Evolutionary conservation across 1,140 invertebrate species (phyloP), one percentile per base, ranked within the genome.

Genomic region (Sycobia sp.): DNA sequence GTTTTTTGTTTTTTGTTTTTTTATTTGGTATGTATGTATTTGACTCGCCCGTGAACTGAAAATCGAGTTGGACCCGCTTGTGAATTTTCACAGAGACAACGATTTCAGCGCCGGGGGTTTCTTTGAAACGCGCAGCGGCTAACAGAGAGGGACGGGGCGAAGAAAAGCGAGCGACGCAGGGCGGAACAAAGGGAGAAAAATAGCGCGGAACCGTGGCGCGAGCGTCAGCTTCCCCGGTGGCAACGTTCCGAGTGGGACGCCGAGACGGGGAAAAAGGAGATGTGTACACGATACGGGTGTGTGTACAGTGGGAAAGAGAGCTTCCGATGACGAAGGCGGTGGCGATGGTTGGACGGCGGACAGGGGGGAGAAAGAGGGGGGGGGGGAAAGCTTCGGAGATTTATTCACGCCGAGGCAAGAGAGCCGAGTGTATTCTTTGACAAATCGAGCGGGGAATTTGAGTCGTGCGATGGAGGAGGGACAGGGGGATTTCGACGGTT

Each of bases 391-490:
- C 32, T 34, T 59, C 22, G 29, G 11, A 67, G 69, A 68, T 69
- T 71, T 67, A 69, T 71, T 61, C 58, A 53, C 60, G 57, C 60
- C 61, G 54, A 59, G 58, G 50, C 16, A 43, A 25, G 10, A 27
- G 11, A 32, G 29, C 29, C 25, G 54, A 59, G 29, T 27, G 25
- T 61, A 60, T 62, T 66, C 68, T 66, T 68, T 72, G 71, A 74
- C 68, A 67, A 65, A 69, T 69, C 60, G 64, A 66, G 67, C 63
- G 67, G 69, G 49, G 67, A 60, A 69, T 69, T 65, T 69, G 66
- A 68, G 61, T 55, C 67, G 57, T 58, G 60, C 50, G 66, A 58
- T n/a, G n/a, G 57, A 54, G n/a, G n/a, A n/a, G n/a, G n/a, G n/a
- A n/a, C n/a, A n/a, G n/a, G n/a, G 27, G 32, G 51, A 38, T 22